Evolutionary conservation across 2,113 vertebrate species (phyloP).

Genomic region (Ceyx melanurus): DNA sequence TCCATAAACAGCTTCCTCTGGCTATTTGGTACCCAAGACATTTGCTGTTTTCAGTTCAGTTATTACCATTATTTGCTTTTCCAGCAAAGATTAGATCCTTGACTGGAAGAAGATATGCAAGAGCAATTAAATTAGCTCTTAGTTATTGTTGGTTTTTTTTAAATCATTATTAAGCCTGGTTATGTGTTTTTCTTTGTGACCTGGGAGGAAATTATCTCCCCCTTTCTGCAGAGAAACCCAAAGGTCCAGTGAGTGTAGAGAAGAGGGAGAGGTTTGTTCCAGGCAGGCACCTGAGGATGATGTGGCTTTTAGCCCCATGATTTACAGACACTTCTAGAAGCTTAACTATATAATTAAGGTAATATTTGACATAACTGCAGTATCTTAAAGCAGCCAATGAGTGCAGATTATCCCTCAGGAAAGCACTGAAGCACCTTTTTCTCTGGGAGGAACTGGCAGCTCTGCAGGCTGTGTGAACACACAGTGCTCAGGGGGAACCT

Average conservation of each 20-base stretch:
- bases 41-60: conserved; percentile 19
- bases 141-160: neutral
- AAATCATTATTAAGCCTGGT: neutral
- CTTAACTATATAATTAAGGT: neutral
- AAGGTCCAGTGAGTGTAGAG: neutral
- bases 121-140: neutral
- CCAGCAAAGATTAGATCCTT: neutral
- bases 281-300: neutral
- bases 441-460: neutral
- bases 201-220: neutral
- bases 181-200: neutral
- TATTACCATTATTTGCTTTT: neutral
- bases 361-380: neutral
- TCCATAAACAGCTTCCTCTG: conserved; percentile 48
- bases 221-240: neutral
- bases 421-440: neutral
- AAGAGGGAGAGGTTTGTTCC: neutral
- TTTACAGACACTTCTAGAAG: neutral
- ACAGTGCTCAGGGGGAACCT: neutral
- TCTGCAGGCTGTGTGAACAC: neutral
- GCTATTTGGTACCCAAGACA: neutral
- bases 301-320: neutral
- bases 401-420: neutral
- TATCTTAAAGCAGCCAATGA: neutral
- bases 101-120: neutral